These are phyloP conservation scores for Anguilla japonica DNA, from an alignment of 2,113 vertebrate genomes.

Conservation along the genomic window DNA sequence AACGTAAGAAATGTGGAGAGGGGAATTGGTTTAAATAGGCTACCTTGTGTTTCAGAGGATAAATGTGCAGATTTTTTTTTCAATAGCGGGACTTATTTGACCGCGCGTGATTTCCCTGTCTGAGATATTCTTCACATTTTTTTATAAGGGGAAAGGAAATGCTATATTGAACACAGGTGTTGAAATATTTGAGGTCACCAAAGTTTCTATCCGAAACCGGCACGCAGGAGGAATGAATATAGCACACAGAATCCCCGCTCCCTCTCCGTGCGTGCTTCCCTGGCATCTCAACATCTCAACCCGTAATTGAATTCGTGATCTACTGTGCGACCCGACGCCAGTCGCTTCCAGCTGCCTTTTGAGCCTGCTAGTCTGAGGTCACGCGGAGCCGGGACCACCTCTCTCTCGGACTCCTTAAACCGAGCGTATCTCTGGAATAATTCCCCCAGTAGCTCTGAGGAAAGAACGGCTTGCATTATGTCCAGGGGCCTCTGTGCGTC, in stretches of 20 bases:
- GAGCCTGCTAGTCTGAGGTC: slow-evolving; percentile 41
- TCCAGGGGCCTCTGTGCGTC: slow-evolving; percentile 42
- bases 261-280: not conserved
- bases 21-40: not conserved
- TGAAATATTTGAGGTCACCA: slow-evolving; percentile 19
- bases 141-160: slow-evolving; percentile 43
- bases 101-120: slow-evolving; percentile 28
- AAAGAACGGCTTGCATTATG: slow-evolving; percentile 56
- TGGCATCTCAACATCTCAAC: not conserved
- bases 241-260: slow-evolving; percentile 3
- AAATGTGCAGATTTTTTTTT: not conserved
- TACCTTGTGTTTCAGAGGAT: not conserved
- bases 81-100: slow-evolving; percentile 38
- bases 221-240: not conserved
- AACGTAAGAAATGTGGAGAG: not conserved
- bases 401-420: slow-evolving; percentile 33
- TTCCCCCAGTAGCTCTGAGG: slow-evolving; percentile 37
- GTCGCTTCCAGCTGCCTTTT: slow-evolving; percentile 27
- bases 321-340: slow-evolving; percentile 17
- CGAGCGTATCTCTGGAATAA: slow-evolving; percentile 34
- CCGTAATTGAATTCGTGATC: not conserved
- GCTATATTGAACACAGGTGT: slow-evolving; percentile 59
- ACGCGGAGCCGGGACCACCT: slow-evolving; percentile 33
- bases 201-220: slow-evolving; percentile 11
- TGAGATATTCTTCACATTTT: slow-evolving; percentile 46